Base-by-base conservation (phyloP, 2,113 vertebrate species). In the Triplophysa dalaica region DNA sequence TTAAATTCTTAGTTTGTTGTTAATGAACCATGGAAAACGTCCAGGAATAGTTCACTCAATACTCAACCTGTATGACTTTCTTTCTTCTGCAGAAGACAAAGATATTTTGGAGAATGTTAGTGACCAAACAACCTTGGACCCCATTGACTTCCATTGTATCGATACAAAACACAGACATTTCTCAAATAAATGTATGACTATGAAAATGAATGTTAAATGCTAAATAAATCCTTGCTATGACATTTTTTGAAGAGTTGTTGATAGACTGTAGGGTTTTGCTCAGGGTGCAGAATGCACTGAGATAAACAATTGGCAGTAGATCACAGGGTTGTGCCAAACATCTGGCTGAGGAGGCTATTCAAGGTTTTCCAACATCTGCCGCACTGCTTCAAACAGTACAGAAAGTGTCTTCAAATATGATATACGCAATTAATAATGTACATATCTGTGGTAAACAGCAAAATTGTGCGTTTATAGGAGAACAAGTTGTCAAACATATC, bases 291-390 rank as follows among this genome's bases (percentile, higher is more conserved):
- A 17, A 73, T 52, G 43, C 68, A 43, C 78, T 63, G 63, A 78
- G 79, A 61, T 56, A 84, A 67, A 70, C 41, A 67, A 50, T 72
- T 85, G 83, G 83, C 80, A 82, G 11, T 33, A 17, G 52, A 85
- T 85, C 80, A 82, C 54, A 80, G 50, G 22, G 54, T 19, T 58
- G 13, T 38, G 14, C 66, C 72, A 77, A 82, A 79, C 67, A 79
- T 82, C 80, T 85, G 83, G 77, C 38, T 24, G 62, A 69, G 72
- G 81, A 81, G 70, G 70, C 58, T 58, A 26, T 65, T 11, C 38
- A 56, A 52, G 64, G 64, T 61, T 2, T 6, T 16, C 45, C 75
- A 65, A 10, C n/a, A n/a, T n/a, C 19, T 56, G 69, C 26, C n/a
- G 19, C 26, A 56, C 29, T 21, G 52, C 45, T 43, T 58, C 8